Base-by-base conservation (phyloP, 2,113 vertebrate species). In the Hemicordylus capensis region DNA sequence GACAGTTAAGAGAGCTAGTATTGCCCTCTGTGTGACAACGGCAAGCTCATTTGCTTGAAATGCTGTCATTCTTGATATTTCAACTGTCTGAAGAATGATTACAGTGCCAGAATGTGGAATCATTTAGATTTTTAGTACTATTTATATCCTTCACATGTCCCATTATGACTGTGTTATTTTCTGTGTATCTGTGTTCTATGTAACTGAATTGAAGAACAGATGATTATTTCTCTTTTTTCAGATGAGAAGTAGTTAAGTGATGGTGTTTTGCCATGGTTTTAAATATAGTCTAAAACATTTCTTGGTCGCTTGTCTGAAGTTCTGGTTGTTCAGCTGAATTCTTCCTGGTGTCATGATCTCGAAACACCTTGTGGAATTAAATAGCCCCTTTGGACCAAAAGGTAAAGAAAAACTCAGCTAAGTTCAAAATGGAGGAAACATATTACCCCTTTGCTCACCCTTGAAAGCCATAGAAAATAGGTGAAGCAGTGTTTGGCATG, bases 91-190 rank as follows among this genome's bases (percentile, higher is more conserved):
- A 88, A 92, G 83, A 91, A 76, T 67, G 4, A 86, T 20, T 5
- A 74, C 85, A 91, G 93, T 85, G 85, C 64, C 70, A 12, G 42
- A 90, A 42, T 82, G 92, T 86, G 85, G 85, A 91, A 37, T 48
- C 54, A 58, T 85, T 85, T 84, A 14, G 46, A 26, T 91, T 85
- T n/a, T n/a, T n/a, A n/a, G 85, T 77, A 81, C 76, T 88, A 19
- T 76, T 80, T n/a, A n/a, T n/a, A n/a, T n/a, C n/a, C n/a, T n/a
- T n/a, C n/a, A n/a, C n/a, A 19, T 46, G n/a, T 51, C 42, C 28
- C 19, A 5, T 51, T 66, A 34, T 37, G 20, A 22, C 17, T 46
- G 42, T 42, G 44, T 14, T 81, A 87, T 91, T 84, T 86, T 82
- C 2, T 90, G 2, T 39, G 82, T n/a, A 83, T 90, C 70, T 92